A percentile compares a stretch with the other conserved stretches of the same genome.
phyloP scores from a whole-genome alignment of 1,140 invertebrate species.

The Caenorhabditis tropicalis region DNA sequence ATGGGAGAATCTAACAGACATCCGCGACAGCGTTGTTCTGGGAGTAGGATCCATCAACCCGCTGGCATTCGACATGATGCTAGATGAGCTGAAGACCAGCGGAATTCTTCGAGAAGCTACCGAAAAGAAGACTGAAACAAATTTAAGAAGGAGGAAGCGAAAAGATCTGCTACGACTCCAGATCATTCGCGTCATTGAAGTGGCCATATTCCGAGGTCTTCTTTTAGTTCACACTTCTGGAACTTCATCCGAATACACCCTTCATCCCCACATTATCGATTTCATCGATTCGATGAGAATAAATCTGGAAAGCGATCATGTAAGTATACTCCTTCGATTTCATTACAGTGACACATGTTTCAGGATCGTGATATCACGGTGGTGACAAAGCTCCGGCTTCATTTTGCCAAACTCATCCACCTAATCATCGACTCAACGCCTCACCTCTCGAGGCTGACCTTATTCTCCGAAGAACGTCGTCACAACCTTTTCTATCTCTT shows the following conservation, averaged over 20 bases:
- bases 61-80: constrained; percentile 78
- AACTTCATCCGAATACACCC: not conserved
- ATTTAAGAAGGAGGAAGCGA: constrained; percentile 82
- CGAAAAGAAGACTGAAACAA: constrained; percentile 94
- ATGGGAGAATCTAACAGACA: constrained; percentile 86
- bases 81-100: constrained; percentile 89
- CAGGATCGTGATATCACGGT: constrained; percentile 75
- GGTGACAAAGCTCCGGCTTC: constrained; percentile 84
- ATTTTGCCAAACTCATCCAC: constrained; percentile 91
- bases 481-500: constrained; percentile 88
- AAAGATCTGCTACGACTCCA: constrained; percentile 84
- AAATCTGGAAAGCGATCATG: constrained; percentile 86
- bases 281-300: constrained; percentile 91
- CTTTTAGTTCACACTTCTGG: constrained; percentile 33
- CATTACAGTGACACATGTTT: no score
- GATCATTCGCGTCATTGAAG: constrained; percentile 78
- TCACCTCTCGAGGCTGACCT: constrained; percentile 77
- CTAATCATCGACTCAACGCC: constrained; percentile 88
- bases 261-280: constrained; percentile 78
- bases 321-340: no score
- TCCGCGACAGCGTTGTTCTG: constrained; percentile 88
- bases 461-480: constrained; percentile 85
- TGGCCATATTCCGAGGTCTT: constrained; percentile 42
- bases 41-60: constrained; percentile 71
- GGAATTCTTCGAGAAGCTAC: constrained; percentile 85